Evolutionary conservation across 2,113 vertebrate genomes (phyloP), one percentile per base, ranked within the genome.

Genomic region (Nymphicus hollandicus): DNA sequence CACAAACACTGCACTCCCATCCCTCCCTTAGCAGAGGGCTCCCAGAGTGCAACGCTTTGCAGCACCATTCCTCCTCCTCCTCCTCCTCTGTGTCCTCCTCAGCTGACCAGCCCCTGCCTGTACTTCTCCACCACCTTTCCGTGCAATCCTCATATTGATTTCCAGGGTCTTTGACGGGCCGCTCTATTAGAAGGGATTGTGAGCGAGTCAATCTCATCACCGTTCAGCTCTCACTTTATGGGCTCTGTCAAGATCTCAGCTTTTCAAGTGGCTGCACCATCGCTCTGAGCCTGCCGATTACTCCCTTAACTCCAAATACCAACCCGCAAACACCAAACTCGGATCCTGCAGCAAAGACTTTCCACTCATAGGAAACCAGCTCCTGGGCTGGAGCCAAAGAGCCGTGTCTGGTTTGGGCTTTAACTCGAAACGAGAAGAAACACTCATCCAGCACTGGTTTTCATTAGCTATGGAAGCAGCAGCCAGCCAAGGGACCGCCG

Each of bases 371-470:
- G 0, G 0, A 88, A 86, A 90, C 56, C 61, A 44, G 61, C 69
- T 90, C 44, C 87, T 90, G 92, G 79, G 68, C 0, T 5, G 44
- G 69, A 72, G 88, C 81, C 90, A 93, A 79, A 9, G 37, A 72
- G 63, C 35, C 3, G 3, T 33, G 81, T 81, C 83, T 78, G 81
- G 55, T 90, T 63, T 46, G 81, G 64, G 95, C 86, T 88, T 96
- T 58, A 77, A 53, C 82, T 44, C 2, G 3, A 80, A 96, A 96
- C 3, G 27, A 79, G 55, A 71, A 86, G 68, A 33, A 95, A 88
- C 77, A 20, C 86, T 88, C 5, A 3, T 66, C 83, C 65, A 82
- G 70, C 19, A 2, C 65, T 55, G 80, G 44, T 53, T 86, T 91
- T 78, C 76, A 96, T 95, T 52, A 93, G 72, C 61, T 68, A 3